Base-by-base conservation (phyloP, 2,113 vertebrate genomes). In the Periophthalmodon schlosseri region DNA sequence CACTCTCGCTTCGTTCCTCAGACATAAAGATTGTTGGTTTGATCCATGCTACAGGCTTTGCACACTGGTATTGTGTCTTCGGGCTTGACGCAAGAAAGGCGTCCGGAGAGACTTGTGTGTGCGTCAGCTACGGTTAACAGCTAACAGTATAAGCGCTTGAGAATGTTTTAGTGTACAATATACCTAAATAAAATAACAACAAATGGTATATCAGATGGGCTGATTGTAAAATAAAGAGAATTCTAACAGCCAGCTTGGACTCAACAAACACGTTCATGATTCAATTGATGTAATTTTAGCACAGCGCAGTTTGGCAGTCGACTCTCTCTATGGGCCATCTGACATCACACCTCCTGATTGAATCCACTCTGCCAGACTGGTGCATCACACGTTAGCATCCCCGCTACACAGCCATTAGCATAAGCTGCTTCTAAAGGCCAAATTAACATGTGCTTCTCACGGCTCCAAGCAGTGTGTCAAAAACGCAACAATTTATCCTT, bases 371-470 rank as follows among this genome's bases (percentile, higher is more conserved):
- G 63, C 18, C 63, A 65, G 63, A 39, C 63, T 65, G 63, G 63
- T 65, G 63, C 63, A 65, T 65, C 63, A 65, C 63, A 65, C 63
- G 20, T 65, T 20, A 65, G 63, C 63, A 12, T 65, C 63, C 63
- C 63, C 34, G 63, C 34, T 65, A 34, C 18, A 65, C 34, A 65
- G 15, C 34, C 34, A 65, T 65, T 65, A 65, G 63, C 63, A 65
- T 65, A 65, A 65, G 63, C 63, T 65, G 33, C 63, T 39, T 65
- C 33, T 65, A 65, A 65, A 65, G 63, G 63, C 63, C 63, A 65
- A 39, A 65, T 65, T 65, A 65, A 65, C 63, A 65, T 65, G 63
- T 65, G 63, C 18, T 65, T 39, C 20, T 65, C 34, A n/a, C 63
- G 11, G 33, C 63, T 39, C 63, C 63, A 39, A 44, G 18, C 18